Evolutionary conservation across 2,888 invertebrate genomes (phyloP).

Genomic region (Plutella xylostella): DNA sequence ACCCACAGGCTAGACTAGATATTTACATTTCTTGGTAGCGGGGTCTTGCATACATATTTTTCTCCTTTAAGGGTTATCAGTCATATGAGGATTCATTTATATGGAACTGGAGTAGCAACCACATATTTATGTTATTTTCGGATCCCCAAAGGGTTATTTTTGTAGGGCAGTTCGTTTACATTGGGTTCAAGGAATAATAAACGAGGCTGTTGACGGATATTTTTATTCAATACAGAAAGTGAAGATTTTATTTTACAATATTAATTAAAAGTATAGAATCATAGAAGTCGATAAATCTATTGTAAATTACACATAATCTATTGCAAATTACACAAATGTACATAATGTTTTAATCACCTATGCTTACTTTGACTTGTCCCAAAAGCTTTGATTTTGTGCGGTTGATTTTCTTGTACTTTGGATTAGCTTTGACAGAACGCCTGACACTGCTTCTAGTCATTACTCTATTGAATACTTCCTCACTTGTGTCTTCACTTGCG

Average conservation of each 20-base stretch:
- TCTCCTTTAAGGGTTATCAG: conserved; percentile 4
- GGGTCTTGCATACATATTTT: conserved; percentile 22
- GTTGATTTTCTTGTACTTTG: conserved; percentile 64
- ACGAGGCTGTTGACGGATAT: no score
- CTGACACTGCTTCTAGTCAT: conserved; percentile 59
- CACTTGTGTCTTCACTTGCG: conserved; percentile 62
- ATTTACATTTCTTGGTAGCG: conserved; percentile 20
- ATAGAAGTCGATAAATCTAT: no score
- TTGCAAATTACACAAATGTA: no score
- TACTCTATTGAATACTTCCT: conserved; percentile 58
- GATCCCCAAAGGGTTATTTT: no score
- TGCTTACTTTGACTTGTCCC: conserved; percentile 58
- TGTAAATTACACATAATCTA: no score
- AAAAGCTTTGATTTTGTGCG: conserved; percentile 56
- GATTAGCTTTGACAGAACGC: conserved; percentile 59
- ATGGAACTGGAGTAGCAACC: no score
- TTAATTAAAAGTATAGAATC: no score
- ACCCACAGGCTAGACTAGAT: conserved; percentile 19
- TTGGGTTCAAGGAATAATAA: no score
- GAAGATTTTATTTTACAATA: no score
- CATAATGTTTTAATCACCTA: conserved; percentile 33
- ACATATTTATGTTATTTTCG: no score
- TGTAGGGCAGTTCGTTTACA: no score
- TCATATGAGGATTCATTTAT: neutral
- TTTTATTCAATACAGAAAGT: no score